Base-by-base conservation (phyloP, 1,140 invertebrate genomes). In the Drosophila leontia region DNA sequence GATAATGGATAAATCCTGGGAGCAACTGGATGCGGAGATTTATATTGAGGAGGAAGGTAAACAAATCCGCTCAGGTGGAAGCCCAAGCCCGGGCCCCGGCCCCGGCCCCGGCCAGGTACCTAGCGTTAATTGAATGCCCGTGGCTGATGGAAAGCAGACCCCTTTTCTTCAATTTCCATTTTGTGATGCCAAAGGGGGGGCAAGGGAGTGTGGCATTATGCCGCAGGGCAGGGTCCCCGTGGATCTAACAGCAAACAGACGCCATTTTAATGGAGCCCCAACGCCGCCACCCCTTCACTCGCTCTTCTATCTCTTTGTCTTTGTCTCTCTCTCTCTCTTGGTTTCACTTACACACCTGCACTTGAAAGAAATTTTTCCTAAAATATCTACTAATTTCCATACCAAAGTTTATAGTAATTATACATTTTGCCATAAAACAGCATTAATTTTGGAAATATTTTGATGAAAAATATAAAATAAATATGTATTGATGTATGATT, bases 101-200 rank as follows among this genome's bases (percentile, higher is more conserved):
- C 47, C 34, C 35, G 19, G 17, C 71, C 80, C 34, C 35, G 19
- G 17, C 71, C 80, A 82, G 69, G 59, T 65, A 63, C 65, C 70
- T 37, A n/a, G 64, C 58, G 69, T 74, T 87, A 88, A 88, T 90
- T 81, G 69, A 81, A 84, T 51, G 78, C 68, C 77, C 87, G 84
- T 78, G 78, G 78, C 64, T 90, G 84, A 88, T 90, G 85, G 75
- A 88, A 90, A 84, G 50, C 84, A 87, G 84, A 87, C 44, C 35
- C 17, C 9, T n/a, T 29, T 55, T 32, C 42, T 74, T 74, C 61
- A 58, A 53, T 61, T 13, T 17, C n/a, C 42, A 11, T 41, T 35
- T 29, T 42, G n/a, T 17, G 26, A 34, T 53, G 37, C 13, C 13
- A n/a, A 9, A 2, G 53, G 34, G 23, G 23, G 53, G 53, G 19